Conservation (phyloP, 1,140 invertebrate genomes). For the Drosophila rufa region DNA sequence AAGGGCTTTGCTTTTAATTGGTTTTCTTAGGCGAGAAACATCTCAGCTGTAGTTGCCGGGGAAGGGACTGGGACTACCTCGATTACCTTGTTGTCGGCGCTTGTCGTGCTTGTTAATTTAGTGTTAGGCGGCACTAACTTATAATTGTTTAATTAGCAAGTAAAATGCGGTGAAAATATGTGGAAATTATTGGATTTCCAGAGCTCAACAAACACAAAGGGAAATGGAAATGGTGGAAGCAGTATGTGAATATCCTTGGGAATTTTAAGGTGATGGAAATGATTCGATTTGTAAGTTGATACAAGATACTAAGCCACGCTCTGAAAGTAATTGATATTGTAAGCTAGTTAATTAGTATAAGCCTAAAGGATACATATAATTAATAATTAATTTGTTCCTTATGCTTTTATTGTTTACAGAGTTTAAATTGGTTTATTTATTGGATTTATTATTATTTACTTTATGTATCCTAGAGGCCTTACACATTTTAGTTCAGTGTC, state of each 20-base stretch:
- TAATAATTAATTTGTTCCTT: too few species aligned
- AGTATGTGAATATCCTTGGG: neutral
- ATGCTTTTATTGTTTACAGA: too few species aligned
- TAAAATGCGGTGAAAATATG: constrained; percentile 76
- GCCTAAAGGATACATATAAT: too few species aligned
- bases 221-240: neutral
- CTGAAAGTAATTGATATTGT: neutral
- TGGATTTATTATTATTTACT: neutral
- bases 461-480: neutral
- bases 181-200: constrained; percentile 70
- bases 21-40: constrained; percentile 65
- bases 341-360: neutral
- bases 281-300: constrained; percentile 6
- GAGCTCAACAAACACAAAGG: neutral
- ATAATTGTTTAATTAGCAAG: constrained; percentile 83
- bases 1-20: constrained; percentile 78
- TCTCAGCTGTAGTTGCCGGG: constrained; percentile 21
- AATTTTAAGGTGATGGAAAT: neutral
- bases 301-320: neutral
- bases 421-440: neutral
- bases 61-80: constrained; percentile 4
- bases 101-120: constrained; percentile 69
- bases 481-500: neutral
- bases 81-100: constrained; percentile 26
- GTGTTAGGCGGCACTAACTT: constrained; percentile 62